Evolutionary conservation across 1,140 invertebrate genomes (phyloP).

Genomic region (Neuroterus valhalla): DNA sequence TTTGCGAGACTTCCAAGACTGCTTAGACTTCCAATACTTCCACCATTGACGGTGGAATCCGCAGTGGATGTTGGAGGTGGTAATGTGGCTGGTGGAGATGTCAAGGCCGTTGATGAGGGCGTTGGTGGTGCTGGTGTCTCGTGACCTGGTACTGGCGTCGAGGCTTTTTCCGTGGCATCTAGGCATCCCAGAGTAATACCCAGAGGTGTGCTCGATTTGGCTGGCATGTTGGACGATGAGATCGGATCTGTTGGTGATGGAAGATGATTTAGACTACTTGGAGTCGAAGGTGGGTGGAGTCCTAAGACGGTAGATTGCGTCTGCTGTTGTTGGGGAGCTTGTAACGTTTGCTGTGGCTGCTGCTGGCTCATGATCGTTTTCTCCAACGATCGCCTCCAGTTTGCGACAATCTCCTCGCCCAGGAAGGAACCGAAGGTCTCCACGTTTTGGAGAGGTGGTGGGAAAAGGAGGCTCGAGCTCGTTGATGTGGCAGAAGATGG

Average conservation of each 20-base stretch:
- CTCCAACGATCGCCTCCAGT: constrained; percentile 84
- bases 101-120: constrained; percentile 69
- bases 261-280: constrained; percentile 71
- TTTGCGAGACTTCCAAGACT: background rate
- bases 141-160: constrained; percentile 69
- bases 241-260: constrained; percentile 72
- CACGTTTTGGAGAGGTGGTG: constrained; percentile 80
- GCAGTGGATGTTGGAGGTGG: constrained; percentile 44
- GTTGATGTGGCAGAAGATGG: constrained; percentile 76
- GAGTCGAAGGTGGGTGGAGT: constrained; percentile 62
- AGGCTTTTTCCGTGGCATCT: constrained; percentile 68
- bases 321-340: constrained; percentile 56
- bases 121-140: constrained; percentile 72
- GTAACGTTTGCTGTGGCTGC: constrained; percentile 58
- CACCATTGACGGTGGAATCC: constrained; percentile 51
- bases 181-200: constrained; percentile 53
- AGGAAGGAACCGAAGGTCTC: constrained; percentile 83
- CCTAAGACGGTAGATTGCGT: constrained; percentile 53
- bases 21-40: constrained; percentile 45
- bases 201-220: constrained; percentile 71
- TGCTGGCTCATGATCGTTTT: constrained; percentile 77
- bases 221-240: constrained; percentile 64
- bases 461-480: constrained; percentile 73
- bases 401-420: constrained; percentile 86
- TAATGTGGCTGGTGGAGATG: constrained; percentile 63